phyloP scores from a whole-genome alignment of 2,797 vertebrate genomes.

The Sternotherus odoratus region DNA sequence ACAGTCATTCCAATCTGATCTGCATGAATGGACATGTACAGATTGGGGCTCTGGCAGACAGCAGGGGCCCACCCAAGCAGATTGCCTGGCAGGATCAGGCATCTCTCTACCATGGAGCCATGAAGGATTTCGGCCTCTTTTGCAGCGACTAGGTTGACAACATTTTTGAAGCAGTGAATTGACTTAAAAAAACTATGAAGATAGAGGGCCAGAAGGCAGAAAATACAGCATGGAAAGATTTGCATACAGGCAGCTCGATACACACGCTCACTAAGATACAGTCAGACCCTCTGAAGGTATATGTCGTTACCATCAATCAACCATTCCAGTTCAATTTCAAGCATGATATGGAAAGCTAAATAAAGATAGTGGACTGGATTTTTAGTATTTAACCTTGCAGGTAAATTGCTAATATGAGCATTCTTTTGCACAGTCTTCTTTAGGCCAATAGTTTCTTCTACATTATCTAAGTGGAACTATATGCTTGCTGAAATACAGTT shows the following conservation, averaged over 20 bases:
- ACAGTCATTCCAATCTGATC: background rate
- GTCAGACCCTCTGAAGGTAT: background rate
- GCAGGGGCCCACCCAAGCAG: background rate
- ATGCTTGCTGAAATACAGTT: conserved; percentile 6
- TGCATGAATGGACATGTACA: background rate
- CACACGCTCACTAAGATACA: background rate
- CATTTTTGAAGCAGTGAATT: background rate
- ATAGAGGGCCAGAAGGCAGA: background rate
- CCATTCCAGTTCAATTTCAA: conserved; percentile 11
- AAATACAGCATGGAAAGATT: background rate
- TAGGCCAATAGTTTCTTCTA: background rate
- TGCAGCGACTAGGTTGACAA: background rate
- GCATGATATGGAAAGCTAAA: background rate
- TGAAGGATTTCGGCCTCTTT: background rate
- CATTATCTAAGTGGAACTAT: background rate
- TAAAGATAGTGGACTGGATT: background rate
- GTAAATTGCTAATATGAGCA: background rate
- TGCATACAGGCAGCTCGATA: background rate
- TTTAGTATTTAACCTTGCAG: background rate
- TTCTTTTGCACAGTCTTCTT: background rate
- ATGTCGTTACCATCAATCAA: background rate
- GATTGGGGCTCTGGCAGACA: background rate
- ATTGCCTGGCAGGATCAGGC: fast-evolving
- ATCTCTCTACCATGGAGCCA: fast-evolving
- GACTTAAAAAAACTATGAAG: background rate